Evolutionary conservation across 2,797 vertebrate species (phyloP).

Genomic region (Tarsius wallacei): DNA sequence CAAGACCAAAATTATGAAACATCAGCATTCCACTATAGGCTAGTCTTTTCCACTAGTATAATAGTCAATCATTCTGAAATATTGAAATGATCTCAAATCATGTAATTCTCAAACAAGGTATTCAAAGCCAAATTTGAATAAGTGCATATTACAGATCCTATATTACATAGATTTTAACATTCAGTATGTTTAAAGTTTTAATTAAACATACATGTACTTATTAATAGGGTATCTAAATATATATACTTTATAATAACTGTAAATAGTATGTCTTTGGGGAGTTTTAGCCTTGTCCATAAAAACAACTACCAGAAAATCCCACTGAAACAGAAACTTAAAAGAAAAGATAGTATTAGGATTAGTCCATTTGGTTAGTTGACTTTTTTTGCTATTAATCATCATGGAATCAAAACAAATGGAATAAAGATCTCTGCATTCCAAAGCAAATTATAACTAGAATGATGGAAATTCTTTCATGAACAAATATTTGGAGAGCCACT

Average conservation of each 20-base stretch:
- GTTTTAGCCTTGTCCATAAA: conserved; percentile 46
- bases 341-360: conserved; percentile 42
- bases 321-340: neutral
- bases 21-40: neutral
- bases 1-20: conserved; percentile 59
- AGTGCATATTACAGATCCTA: neutral
- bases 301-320: neutral
- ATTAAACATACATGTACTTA: neutral
- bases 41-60: conserved; percentile 47
- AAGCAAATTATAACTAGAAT: conserved; percentile 41
- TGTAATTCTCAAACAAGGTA: conserved; percentile 1
- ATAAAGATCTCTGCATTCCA: conserved; percentile 10
- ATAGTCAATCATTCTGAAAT: conserved; percentile 56
- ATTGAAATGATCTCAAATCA: conserved; percentile 45
- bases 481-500: conserved; percentile 45
- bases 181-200: conserved; percentile 45
- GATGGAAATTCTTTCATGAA: neutral
- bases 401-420: conserved; percentile 13
- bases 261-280: neutral
- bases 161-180: conserved; percentile 33
- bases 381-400: conserved; percentile 15
- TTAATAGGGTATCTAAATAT: neutral
- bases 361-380: neutral
- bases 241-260: neutral
- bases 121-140: conserved; percentile 45